Conservation (phyloP, 1,140 invertebrate species). For the Drosophila insularis region DNA sequence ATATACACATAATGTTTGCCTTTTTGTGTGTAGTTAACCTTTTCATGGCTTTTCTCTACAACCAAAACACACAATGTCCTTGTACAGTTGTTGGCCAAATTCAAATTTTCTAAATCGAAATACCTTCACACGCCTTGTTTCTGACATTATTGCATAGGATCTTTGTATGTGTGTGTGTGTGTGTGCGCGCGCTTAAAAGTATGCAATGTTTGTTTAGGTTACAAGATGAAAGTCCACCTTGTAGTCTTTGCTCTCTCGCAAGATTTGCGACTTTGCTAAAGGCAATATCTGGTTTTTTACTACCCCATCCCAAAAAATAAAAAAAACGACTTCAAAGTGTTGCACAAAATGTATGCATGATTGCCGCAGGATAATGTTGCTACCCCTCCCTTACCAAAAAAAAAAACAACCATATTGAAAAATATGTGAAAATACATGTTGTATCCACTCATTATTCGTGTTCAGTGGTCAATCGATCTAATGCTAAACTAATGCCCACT, state of each 20-base stretch:
- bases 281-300: background rate
- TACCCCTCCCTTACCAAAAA: background rate
- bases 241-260: slow-evolving; percentile 1
- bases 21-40: slow-evolving; percentile 40
- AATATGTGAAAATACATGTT: slow-evolving; percentile 10
- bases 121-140: slow-evolving; percentile 46
- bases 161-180: slow-evolving; percentile 21
- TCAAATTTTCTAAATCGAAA: slow-evolving; percentile 76
- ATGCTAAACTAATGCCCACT: background rate
- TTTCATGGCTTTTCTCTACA: slow-evolving; percentile 36
- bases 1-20: slow-evolving; percentile 47
- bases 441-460: slow-evolving; percentile 20
- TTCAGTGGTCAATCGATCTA: background rate
- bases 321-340: background rate
- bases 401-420: no score
- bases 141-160: slow-evolving; percentile 31
- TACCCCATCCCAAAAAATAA: background rate
- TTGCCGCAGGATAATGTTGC: slow-evolving; percentile 20
- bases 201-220: slow-evolving; percentile 72
- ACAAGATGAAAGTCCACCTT: slow-evolving; percentile 40
- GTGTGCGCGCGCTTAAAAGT: slow-evolving; percentile 58
- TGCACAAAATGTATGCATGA: slow-evolving; percentile 26
- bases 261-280: slow-evolving; percentile 33
- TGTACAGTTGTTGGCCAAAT: slow-evolving; percentile 45
- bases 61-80: slow-evolving; percentile 44